Conservation (phyloP, 2,888 invertebrate species). For the Drosophila nr. perissopoda region DNA sequence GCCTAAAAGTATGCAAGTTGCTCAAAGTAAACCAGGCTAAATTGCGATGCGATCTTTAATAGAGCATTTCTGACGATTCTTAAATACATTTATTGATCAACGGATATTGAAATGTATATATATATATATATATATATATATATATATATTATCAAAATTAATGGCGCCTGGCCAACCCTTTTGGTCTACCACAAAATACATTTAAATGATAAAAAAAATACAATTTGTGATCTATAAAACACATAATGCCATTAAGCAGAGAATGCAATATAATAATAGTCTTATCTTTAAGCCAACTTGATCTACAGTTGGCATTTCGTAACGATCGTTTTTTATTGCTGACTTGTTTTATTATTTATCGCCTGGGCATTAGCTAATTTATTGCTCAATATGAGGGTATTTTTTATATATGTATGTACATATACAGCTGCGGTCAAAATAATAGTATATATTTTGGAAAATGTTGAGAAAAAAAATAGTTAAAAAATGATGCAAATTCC, state of each 20-base stretch:
- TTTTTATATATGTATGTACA: background rate
- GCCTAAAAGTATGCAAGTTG: constrained; percentile 66
- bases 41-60: background rate
- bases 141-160: background rate
- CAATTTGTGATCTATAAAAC: background rate
- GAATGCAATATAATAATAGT: background rate
- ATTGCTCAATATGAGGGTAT: background rate
- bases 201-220: background rate
- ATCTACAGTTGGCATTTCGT: background rate
- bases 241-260: background rate
- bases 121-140: no score
- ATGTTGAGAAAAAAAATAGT: no score
- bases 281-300: background rate
- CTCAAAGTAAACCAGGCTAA: background rate
- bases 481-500: no score
- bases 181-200: background rate
- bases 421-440: background rate
- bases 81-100: background rate
- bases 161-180: background rate
- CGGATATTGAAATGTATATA: background rate
- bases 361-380: background rate
- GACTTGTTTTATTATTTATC: background rate
- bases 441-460: no score
- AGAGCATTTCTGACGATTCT: background rate
- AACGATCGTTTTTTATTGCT: background rate